Conservation (phyloP, 2,797 vertebrate genomes). For the Orestias chungarensis region DNA sequence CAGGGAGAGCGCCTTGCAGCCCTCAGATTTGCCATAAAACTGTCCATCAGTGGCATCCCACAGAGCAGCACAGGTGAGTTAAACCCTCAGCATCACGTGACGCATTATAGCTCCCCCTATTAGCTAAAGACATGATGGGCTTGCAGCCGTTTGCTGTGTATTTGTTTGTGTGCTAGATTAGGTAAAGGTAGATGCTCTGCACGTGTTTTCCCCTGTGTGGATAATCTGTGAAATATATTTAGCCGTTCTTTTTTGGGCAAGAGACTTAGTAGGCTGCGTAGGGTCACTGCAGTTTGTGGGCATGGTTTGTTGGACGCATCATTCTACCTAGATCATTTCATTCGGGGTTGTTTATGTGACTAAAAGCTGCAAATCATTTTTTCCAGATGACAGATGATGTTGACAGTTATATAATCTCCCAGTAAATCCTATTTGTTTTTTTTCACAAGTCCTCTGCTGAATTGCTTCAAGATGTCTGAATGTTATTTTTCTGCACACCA, state of each 20-base stretch:
- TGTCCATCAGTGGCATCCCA: conserved; percentile 70
- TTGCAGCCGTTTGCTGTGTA: conserved; percentile 12
- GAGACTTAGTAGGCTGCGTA: conserved; percentile 54
- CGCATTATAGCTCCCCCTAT: conserved; percentile 27
- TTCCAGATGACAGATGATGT: conserved; percentile 39
- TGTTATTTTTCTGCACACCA: conserved; percentile 31
- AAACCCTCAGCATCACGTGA: conserved; percentile 61
- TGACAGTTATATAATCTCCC: conserved; percentile 65
- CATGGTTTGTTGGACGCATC: conserved; percentile 42
- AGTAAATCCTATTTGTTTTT: conserved; percentile 47
- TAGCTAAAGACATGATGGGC: conserved; percentile 50
- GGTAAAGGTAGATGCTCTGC: conserved; percentile 46
- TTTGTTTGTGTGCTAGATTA: conserved; percentile 59
- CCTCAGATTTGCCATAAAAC: conserved; percentile 75
- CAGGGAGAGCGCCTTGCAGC: conserved; percentile 58
- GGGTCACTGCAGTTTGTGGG: conserved; percentile 24
- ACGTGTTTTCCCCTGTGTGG: conserved; percentile 60
- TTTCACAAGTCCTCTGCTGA: conserved; percentile 66
- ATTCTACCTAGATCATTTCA: conserved; percentile 32
- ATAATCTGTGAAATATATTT: conserved; percentile 72
- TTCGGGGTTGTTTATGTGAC: conserved; percentile 14
- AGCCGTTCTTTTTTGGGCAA: conserved; percentile 66
- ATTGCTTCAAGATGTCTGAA: conserved; percentile 62
- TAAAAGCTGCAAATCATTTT: conserved; percentile 30
- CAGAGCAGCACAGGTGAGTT: conserved; percentile 79